phyloP scores from a whole-genome alignment of 1,140 invertebrate species.

The Zaprionus davidi region DNA sequence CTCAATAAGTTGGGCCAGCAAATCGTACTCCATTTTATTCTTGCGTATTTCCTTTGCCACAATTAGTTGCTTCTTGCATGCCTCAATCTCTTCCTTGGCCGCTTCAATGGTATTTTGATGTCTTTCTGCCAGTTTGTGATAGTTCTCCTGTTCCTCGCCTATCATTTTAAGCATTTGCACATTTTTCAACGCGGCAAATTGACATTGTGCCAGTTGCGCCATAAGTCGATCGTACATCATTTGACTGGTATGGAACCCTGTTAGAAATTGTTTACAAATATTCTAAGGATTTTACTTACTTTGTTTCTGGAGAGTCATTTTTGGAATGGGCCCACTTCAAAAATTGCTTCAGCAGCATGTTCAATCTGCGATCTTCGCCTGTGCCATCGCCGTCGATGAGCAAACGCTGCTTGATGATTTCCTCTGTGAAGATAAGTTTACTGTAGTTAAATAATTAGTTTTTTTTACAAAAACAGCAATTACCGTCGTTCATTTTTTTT shows the following conservation, averaged over 20 bases:
- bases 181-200: conserved; percentile 95
- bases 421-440: conserved; percentile 86
- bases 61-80: conserved; percentile 90
- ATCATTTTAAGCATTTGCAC: conserved; percentile 92
- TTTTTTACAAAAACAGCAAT: conserved; percentile 18
- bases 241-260: conserved; percentile 84
- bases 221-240: conserved; percentile 91
- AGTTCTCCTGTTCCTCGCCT: conserved; percentile 92
- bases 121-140: conserved; percentile 90
- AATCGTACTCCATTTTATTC: conserved; percentile 96
- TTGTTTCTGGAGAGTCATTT: conserved; percentile 89
- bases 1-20: conserved; percentile 94
- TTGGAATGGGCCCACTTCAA: conserved; percentile 93
- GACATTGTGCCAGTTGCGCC: conserved; percentile 92
- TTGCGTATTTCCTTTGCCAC: conserved; percentile 93
- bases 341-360: conserved; percentile 93
- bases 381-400: conserved; percentile 98
- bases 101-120: conserved; percentile 91
- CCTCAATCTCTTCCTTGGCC: conserved; percentile 90
- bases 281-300: conserved; percentile 84
- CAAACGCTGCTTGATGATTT: conserved; percentile 94
- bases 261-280: not conserved
- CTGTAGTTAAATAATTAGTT: conserved; percentile 1
- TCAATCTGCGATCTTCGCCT: conserved; percentile 95
- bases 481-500: conserved; percentile 69